Conservation (phyloP, 2,113 vertebrate genomes). For the Notechis scutatus region DNA sequence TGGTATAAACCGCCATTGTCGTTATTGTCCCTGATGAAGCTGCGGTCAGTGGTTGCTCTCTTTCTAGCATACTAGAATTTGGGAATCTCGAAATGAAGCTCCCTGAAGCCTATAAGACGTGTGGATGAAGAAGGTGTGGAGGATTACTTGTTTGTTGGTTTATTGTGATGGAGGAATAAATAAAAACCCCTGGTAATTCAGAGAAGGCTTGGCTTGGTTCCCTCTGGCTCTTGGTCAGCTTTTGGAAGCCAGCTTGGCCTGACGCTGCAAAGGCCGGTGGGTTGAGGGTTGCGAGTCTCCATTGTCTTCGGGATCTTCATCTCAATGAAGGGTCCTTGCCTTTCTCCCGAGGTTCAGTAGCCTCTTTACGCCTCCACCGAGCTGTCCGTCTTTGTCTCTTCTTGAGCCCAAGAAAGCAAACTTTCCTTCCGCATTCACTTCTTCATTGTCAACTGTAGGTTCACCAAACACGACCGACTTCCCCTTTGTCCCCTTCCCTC, state of each 20-base stretch:
- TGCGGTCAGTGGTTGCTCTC: neutral
- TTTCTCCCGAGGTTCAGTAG: neutral
- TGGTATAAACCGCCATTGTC: neutral
- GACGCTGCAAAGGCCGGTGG: too few relatives aligned
- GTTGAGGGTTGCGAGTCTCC: neutral
- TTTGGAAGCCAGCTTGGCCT: neutral
- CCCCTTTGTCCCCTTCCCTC: neutral
- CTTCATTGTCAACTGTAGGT: neutral
- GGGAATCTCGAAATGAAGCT: neutral
- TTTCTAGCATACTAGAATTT: neutral
- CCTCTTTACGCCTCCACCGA: neutral
- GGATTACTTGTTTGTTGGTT: neutral
- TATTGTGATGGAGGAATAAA: neutral
- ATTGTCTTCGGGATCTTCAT: neutral
- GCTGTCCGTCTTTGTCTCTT: neutral
- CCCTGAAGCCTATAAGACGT: neutral
- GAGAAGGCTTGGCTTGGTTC: neutral
- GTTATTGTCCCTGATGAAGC: neutral
- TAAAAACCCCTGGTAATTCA: neutral
- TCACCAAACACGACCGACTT: neutral
- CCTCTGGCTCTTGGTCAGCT: neutral
- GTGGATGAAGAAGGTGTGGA: neutral
- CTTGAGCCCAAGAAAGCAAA: neutral
- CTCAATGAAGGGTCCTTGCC: neutral
- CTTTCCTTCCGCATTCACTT: neutral